A percentile compares a stretch with the other conserved stretches of the same genome.
These are phyloP conservation scores for Bombylius discolor DNA, from an alignment of 2,888 invertebrate species.

Conservation along the genomic window DNA sequence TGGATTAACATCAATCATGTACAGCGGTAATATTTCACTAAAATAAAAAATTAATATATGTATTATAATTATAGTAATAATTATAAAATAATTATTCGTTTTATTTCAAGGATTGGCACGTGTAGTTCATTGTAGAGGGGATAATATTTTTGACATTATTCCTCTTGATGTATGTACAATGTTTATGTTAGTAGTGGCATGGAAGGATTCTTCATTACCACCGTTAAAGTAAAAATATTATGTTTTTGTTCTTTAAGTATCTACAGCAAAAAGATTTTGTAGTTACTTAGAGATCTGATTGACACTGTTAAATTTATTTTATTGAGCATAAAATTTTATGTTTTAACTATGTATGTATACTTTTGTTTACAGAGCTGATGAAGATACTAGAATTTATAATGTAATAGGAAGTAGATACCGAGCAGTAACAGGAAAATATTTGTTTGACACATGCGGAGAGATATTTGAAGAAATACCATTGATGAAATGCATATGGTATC, in stretches of 20 bases:
- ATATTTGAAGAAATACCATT: background rate
- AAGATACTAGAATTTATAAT: background rate
- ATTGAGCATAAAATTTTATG: too few relatives aligned
- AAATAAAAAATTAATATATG: too few relatives aligned
- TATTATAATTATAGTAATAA: too few relatives aligned
- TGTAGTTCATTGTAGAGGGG: background rate
- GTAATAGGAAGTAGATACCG: background rate
- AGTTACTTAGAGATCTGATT: too few relatives aligned
- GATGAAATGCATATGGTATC: background rate
- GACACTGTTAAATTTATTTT: too few relatives aligned
- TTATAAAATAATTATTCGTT: too few relatives aligned
- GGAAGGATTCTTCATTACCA: background rate
- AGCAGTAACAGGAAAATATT: too few relatives aligned
- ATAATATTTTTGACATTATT: background rate
- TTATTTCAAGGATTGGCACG: too few relatives aligned
- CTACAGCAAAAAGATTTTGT: too few relatives aligned
- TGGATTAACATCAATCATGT: background rate
- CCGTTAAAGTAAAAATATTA: too few relatives aligned
- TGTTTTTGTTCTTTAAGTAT: too few relatives aligned
- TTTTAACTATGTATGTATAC: too few relatives aligned
- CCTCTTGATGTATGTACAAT: background rate
- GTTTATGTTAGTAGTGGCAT: background rate
- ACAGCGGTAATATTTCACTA: background rate
- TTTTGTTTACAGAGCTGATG: background rate
- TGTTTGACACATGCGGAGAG: background rate